Percentiles rank a stretch among this genome's conserved stretches.
These are phyloP conservation scores for Scatophagus argus DNA, from an alignment of 2,113 vertebrate genomes.

Conservation along the genomic window DNA sequence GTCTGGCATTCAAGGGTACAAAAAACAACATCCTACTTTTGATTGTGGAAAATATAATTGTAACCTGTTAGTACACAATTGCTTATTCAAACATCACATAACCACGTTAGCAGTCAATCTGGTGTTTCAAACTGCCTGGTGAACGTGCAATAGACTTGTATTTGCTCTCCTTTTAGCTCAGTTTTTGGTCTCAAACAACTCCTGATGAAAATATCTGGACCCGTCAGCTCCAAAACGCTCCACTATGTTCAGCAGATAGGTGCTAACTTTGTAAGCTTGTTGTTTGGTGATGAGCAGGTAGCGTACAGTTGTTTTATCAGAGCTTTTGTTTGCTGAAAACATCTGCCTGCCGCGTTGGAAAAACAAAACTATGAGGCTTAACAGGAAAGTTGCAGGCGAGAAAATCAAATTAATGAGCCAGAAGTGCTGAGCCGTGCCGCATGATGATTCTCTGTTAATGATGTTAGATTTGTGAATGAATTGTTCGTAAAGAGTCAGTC, in stretches of 20 bases:
- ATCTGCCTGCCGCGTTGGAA: neutral
- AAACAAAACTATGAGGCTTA: neutral
- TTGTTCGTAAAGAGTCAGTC: too few relatives aligned
- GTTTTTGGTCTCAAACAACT: neutral
- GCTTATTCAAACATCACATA: too few relatives aligned
- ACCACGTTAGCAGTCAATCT: too few relatives aligned
- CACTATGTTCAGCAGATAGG: neutral
- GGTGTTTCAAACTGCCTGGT: too few relatives aligned
- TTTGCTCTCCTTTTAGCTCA: neutral
- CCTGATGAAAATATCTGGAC: too few relatives aligned
- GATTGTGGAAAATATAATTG: neutral
- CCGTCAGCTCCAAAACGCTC: neutral
- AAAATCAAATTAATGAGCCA: neutral
- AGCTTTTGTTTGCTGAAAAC: neutral
- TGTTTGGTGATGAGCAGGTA: neutral
- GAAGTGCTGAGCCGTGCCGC: neutral
- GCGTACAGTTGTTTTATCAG: neutral
- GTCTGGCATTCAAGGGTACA: neutral
- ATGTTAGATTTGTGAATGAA: too few relatives aligned
- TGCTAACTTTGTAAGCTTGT: neutral
- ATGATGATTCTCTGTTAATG: neutral
- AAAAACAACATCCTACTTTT: neutral
- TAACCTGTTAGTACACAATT: too few relatives aligned
- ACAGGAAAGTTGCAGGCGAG: neutral
- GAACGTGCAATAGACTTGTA: neutral